Evolutionary conservation across 2,888 invertebrate genomes (phyloP), one percentile per base, ranked within the genome.

Genomic region (Nomada ferruginata): DNA sequence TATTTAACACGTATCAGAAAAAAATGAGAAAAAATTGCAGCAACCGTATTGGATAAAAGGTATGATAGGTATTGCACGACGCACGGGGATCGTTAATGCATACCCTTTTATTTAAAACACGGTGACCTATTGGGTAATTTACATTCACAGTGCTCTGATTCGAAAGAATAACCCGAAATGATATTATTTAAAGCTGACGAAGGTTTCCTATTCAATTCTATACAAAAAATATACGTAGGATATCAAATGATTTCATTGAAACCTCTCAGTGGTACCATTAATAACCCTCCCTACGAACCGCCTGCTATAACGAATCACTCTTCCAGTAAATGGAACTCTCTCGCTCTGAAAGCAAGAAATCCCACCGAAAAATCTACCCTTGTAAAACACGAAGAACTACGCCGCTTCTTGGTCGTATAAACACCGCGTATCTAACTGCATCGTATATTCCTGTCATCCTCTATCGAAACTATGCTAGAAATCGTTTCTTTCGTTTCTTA

Each of bases 401-500:
- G 13, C 47, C 15, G 13, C 47, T 47, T 15, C 47, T 47, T 11
- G 47, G 13, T 15, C 47, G 47, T 47, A 47, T 47, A 13, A 47
- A 15, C 15, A 47, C 3, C 47, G 13, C 47, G 47, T 10, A 47
- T 47, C 36, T 47, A 47, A 47, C 47, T 47, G 47, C 47, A 47
- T 47, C 23, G 60, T 80, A 79, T 71, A 81, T 80, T 53, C 65
- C 80, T 50, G 60, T 18, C 60, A 61, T 36, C 26, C 60, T 50
- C 50, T 81, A 72, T 81, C 72, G 55, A 9, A 26, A 18, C 44
- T 36, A 36, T 36, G 36, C 36, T 50, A 23, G 59, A 20, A 63
- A 81, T 81, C 79, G 79, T 18, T 52, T 26, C 18, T 18, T 68
- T 36, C 7, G 7, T 7, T 0, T 7, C 36, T 5, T 5, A 0